A percentile compares a stretch with the other conserved stretches of the same genome.
Conservation (phyloP, 1,140 invertebrate species). For the Drosophila kohkoa region DNA sequence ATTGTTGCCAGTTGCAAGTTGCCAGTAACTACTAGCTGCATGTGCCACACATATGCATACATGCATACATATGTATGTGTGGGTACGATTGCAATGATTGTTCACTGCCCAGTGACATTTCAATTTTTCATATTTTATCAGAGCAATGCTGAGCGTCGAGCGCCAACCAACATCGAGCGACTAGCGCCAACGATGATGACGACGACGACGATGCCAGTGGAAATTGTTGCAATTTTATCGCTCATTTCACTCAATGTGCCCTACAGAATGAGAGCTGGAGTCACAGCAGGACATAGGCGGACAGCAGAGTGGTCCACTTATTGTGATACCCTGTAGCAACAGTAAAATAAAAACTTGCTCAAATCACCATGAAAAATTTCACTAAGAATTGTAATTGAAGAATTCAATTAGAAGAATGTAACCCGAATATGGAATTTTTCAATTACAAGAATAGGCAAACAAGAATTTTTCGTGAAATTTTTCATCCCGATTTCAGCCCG, state of each 20-base stretch:
- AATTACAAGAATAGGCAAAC: no score
- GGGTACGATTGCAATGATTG: conserved; percentile 41
- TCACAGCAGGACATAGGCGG: conserved; percentile 13
- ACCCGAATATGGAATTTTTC: no score
- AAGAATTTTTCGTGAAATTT: no score
- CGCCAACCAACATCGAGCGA: not conserved
- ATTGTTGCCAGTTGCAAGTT: conserved; percentile 50
- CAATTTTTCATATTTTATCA: conserved; percentile 76
- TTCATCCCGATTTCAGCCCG: no score
- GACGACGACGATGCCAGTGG: conserved; percentile 46
- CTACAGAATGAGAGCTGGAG: not conserved
- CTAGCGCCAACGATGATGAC: conserved; percentile 29
- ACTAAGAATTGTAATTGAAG: no score
- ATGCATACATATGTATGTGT: conserved; percentile 15
- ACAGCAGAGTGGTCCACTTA: conserved; percentile 24
- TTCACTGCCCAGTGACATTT: conserved; percentile 68
- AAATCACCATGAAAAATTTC: no score
- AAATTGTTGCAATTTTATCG: conserved; percentile 83
- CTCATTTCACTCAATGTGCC: conserved; percentile 74
- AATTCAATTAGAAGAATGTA: no score
- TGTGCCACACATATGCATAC: not conserved
- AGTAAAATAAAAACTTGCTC: not conserved
- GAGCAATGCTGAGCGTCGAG: conserved; percentile 5
- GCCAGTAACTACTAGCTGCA: conserved; percentile 25
- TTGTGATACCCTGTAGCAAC: conserved; percentile 18